phyloP scores from a whole-genome alignment of 2,888 invertebrate species.

The Dendrolimus pini region DNA sequence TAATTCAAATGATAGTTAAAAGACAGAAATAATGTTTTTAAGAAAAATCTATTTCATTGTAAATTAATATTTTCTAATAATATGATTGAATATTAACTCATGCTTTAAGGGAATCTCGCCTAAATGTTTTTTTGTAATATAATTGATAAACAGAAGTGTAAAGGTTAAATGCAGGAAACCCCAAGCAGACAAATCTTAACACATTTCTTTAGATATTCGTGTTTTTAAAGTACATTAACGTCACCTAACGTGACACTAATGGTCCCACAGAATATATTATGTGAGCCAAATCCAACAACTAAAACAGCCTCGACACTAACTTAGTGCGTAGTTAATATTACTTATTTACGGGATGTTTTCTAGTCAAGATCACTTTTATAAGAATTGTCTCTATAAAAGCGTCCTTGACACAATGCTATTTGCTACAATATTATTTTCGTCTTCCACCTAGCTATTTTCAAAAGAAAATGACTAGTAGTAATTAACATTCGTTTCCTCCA shows the following conservation, averaged over 20 bases:
- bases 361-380: neutral
- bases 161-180: too few relatives aligned
- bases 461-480: slow-evolving; percentile 72
- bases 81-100: too few relatives aligned
- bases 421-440: slow-evolving; percentile 19
- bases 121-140: too few relatives aligned
- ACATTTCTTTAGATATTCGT: too few relatives aligned
- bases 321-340: slow-evolving; percentile 14
- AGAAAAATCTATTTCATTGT: too few relatives aligned
- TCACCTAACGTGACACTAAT: slow-evolving; percentile 28
- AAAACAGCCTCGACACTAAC: slow-evolving; percentile 19
- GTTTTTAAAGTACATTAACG: neutral
- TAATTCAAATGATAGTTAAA: too few relatives aligned
- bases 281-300: slow-evolving; percentile 33
- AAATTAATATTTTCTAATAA: too few relatives aligned
- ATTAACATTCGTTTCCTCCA: slow-evolving; percentile 59
- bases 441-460: slow-evolving; percentile 66
- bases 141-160: too few relatives aligned
- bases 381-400: slow-evolving; percentile 11
- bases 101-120: too few relatives aligned
- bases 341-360: slow-evolving; percentile 16
- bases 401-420: neutral
- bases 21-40: too few relatives aligned
- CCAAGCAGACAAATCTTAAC: too few relatives aligned
- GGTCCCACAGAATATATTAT: slow-evolving; percentile 51